Conservation (phyloP, 2,888 invertebrate genomes). For the Drosophila subsilvestris region DNA sequence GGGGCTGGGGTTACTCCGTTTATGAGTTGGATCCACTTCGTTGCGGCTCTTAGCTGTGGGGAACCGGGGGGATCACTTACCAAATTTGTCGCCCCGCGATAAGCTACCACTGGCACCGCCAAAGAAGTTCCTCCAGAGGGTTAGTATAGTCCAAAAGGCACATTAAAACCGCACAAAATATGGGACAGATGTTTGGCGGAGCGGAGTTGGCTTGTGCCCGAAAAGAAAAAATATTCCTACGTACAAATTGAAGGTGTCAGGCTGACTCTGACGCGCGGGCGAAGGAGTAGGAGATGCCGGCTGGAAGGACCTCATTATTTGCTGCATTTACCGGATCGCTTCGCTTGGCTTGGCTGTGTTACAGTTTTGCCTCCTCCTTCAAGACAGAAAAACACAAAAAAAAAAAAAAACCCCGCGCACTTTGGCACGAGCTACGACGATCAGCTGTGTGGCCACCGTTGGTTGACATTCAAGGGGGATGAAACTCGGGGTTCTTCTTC, state of each 20-base stretch:
- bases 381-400: conserved; percentile 40
- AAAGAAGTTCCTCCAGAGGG: not conserved
- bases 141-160: conserved; percentile 43
- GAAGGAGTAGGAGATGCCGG: conserved; percentile 63
- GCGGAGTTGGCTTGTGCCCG: conserved; percentile 69
- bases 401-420: conserved; percentile 72
- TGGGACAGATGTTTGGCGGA: conserved; percentile 72
- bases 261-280: conserved; percentile 37
- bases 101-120: conserved; percentile 46
- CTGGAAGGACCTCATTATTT: conserved; percentile 72
- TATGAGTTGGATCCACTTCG: conserved; percentile 9
- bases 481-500: conserved; percentile 57
- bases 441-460: conserved; percentile 64
- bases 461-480: conserved; percentile 62
- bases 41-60: conserved; percentile 33
- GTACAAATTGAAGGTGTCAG: conserved; percentile 73
- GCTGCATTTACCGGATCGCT: conserved; percentile 61
- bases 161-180: conserved; percentile 76
- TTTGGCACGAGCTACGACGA: conserved; percentile 77
- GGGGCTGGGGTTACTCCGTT: conserved; percentile 30
- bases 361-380: conserved; percentile 58
- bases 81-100: conserved; percentile 69
- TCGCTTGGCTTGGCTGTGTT: conserved; percentile 58
- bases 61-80: conserved; percentile 58
- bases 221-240: too few species aligned